Percentiles rank a stretch among this genome's conserved stretches.
Conservation (phyloP, 37 sponge, comb jelly and placozoan species). For the Crambe crambe region DNA sequence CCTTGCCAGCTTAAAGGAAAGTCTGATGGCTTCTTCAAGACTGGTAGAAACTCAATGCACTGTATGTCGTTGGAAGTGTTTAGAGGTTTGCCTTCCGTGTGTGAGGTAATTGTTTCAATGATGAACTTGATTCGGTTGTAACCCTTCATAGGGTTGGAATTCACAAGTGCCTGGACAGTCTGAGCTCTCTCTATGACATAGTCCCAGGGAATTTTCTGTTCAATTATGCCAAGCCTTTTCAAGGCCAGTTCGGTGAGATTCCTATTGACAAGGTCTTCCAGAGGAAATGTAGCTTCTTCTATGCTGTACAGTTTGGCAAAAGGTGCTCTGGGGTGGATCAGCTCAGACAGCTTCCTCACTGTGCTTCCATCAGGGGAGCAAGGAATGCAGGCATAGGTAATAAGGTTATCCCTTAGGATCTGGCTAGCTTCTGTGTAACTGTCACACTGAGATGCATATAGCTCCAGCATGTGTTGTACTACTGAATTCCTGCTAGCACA, state of each 20-base stretch:
- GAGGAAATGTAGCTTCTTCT: conserved; percentile 34
- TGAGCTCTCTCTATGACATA: conserved; percentile 22
- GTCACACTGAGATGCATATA: conserved; percentile 17
- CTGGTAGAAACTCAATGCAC: conserved; percentile 57
- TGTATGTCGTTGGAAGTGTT: neutral
- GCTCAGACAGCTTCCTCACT: neutral
- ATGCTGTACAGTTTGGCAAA: conserved; percentile 34
- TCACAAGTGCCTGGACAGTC: neutral
- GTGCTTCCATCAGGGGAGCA: conserved; percentile 55
- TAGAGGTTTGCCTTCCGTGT: neutral
- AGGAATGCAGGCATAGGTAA: conserved; percentile 34
- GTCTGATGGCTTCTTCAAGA: conserved; percentile 42
- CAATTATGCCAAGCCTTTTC: conserved; percentile 28
- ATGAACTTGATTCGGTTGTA: conserved; percentile 10
- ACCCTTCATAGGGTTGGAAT: conserved; percentile 1
- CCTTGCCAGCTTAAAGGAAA: conserved; percentile 56
- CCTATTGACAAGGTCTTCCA: neutral
- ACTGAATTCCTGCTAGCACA: conserved; percentile 3
- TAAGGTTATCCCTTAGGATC: neutral
- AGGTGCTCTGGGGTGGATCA: conserved; percentile 18
- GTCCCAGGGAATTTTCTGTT: conserved; percentile 12
- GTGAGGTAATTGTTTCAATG: neutral
- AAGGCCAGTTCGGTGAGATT: conserved; percentile 9
- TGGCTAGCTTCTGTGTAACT: neutral
- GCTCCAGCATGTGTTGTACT: neutral